A percentile compares a stretch with the other conserved stretches of the same genome.
Evolutionary conservation across 2,113 vertebrate genomes (phyloP).

Genomic region (Cryptomyrus ogoouensis): DNA sequence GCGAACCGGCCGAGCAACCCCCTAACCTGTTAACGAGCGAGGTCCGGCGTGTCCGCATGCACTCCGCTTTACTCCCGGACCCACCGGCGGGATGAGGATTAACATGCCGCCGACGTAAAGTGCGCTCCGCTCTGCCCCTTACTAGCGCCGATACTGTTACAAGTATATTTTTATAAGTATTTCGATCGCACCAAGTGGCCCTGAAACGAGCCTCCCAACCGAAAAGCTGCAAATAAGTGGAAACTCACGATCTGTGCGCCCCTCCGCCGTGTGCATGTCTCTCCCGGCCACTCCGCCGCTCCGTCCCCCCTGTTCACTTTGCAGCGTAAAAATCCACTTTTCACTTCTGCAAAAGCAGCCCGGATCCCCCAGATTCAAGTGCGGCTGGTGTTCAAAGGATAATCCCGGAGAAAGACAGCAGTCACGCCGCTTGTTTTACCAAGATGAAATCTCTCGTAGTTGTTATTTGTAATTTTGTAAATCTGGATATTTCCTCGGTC

Average conservation of each 20-base stretch:
- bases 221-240: background rate
- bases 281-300: slow-evolving; percentile 16
- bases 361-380: slow-evolving; percentile 35
- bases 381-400: slow-evolving; percentile 16
- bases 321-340: slow-evolving; percentile 23
- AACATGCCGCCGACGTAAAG: background rate
- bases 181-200: background rate
- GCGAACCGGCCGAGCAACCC: background rate
- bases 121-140: background rate
- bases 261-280: slow-evolving; percentile 24
- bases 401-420: slow-evolving; percentile 4
- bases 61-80: background rate
- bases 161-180: background rate
- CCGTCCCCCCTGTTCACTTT: slow-evolving; percentile 15
- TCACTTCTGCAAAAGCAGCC: slow-evolving; percentile 14
- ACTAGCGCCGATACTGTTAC: background rate
- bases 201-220: background rate
- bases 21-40: background rate
- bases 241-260: slow-evolving; percentile 22
- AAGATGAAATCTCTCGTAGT: background rate
- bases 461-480: background rate
- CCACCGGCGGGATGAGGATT: background rate
- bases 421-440: background rate
- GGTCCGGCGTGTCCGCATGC: background rate
- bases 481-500: slow-evolving; percentile 14